Evolutionary conservation across 2,888 invertebrate genomes (phyloP).

Genomic region (Drosophila pseudotalamancana): DNA sequence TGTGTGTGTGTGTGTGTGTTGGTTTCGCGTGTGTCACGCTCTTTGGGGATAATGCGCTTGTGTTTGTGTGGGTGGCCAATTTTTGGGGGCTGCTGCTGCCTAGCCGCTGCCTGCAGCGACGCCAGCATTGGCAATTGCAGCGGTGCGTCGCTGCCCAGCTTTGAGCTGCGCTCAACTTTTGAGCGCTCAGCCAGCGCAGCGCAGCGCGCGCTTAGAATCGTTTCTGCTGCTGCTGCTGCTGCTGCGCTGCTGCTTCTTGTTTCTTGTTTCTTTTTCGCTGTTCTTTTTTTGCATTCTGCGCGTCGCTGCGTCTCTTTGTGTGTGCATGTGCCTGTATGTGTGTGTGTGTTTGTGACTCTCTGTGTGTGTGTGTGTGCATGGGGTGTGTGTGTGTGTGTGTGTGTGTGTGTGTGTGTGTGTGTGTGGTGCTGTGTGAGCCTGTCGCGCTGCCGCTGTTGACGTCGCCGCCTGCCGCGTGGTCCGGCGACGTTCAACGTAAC

Average conservation of each 20-base stretch:
- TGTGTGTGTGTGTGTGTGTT: slow-evolving; percentile 33
- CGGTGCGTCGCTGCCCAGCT: slow-evolving; percentile 42
- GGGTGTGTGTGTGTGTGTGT: slow-evolving; percentile 13
- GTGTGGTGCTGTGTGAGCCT: slow-evolving; percentile 50
- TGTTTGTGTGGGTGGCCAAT: slow-evolving; percentile 59
- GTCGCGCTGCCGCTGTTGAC: slow-evolving; percentile 67
- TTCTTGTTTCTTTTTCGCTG: slow-evolving; percentile 30
- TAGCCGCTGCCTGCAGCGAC: slow-evolving; percentile 28
- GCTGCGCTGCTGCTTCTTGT: slow-evolving; percentile 24
- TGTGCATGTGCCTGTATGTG: slow-evolving; percentile 9
- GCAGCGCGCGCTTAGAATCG: slow-evolving; percentile 47
- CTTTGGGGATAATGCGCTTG: slow-evolving; percentile 49
- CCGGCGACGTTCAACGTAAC: slow-evolving; percentile 72
- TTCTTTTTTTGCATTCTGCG: slow-evolving; percentile 61
- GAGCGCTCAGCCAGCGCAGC: slow-evolving; percentile 30
- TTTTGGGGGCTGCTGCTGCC: slow-evolving; percentile 9
- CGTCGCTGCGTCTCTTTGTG: slow-evolving; percentile 50
- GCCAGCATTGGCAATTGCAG: slow-evolving; percentile 36
- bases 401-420: slow-evolving; percentile 21
- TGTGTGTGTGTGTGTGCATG: slow-evolving; percentile 51
- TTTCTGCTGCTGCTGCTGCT: slow-evolving; percentile 16
- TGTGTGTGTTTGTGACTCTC: slow-evolving; percentile 23
- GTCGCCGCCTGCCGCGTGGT: slow-evolving; percentile 68
- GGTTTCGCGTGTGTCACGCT: slow-evolving; percentile 61
- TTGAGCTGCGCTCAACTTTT: slow-evolving; percentile 59